A percentile compares a stretch with the other conserved stretches of the same genome.
These are phyloP conservation scores for Solenodon paradoxus DNA, from an alignment of 2,113 vertebrate genomes.

Conservation along the genomic window DNA sequence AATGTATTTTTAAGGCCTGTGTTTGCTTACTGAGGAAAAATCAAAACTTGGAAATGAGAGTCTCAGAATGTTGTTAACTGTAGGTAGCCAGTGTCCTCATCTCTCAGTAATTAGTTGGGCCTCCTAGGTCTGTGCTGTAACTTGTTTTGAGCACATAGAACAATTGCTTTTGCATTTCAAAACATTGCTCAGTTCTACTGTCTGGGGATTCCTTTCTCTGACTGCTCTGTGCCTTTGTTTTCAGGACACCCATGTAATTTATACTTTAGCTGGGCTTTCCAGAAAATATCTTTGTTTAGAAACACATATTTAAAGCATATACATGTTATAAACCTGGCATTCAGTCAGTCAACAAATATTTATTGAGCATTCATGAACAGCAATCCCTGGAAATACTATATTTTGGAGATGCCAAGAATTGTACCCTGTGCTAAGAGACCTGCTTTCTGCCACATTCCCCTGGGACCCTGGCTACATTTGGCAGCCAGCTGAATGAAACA, in stretches of 20 bases:
- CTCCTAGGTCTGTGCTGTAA: neutral
- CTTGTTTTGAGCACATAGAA: conserved; percentile 53
- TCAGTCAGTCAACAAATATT: neutral
- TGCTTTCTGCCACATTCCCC: neutral
- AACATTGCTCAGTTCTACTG: neutral
- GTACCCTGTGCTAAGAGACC: neutral
- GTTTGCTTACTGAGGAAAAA: conserved; percentile 37
- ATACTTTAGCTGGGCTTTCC: neutral
- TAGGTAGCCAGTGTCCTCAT: neutral
- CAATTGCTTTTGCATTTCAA: conserved; percentile 38
- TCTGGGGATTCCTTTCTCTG: conserved; percentile 13
- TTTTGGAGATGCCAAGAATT: conserved; percentile 3
- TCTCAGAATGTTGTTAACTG: neutral
- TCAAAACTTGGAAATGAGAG: neutral
- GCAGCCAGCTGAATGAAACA: neutral
- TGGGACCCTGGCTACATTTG: neutral
- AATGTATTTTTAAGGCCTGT: conserved; percentile 24
- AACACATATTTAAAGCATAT: conserved; percentile 26
- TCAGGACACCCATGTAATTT: neutral
- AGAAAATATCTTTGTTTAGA: conserved; percentile 38
- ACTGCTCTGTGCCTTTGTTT: conserved; percentile 1
- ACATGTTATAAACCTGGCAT: neutral
- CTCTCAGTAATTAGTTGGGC: conserved; percentile 19
- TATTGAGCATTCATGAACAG: conserved; percentile 26
- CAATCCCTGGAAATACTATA: conserved; percentile 8